phyloP scores from a whole-genome alignment of 2,888 invertebrate genomes.

The Lomographa bimaculata region DNA sequence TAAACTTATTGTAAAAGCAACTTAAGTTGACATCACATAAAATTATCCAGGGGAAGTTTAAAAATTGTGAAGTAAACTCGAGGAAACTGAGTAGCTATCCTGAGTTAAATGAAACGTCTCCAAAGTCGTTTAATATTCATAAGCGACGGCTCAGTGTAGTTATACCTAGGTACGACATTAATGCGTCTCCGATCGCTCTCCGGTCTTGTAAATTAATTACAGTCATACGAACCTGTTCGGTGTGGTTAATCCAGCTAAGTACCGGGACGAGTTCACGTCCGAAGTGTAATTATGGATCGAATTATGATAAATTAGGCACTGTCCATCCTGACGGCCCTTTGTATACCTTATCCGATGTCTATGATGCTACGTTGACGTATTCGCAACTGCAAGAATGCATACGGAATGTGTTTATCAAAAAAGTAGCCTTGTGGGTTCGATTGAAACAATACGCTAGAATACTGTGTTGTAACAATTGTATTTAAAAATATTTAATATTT shows the following conservation, averaged over 20 bases:
- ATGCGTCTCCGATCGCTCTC: constrained; percentile 9
- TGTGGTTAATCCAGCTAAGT: constrained; percentile 7
- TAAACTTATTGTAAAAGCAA: too few species aligned
- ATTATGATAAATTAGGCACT: constrained; percentile 20
- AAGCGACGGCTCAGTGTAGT: constrained; percentile 3
- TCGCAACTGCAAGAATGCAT: constrained; percentile 47
- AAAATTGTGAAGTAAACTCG: too few species aligned
- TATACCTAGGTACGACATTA: constrained; percentile 7
- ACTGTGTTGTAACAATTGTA: too few species aligned
- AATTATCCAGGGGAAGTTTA: too few species aligned
- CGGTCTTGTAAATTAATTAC: constrained; percentile 23
- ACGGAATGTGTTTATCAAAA: constrained; percentile 54
- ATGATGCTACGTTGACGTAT: constrained; percentile 41
- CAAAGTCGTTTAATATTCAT: constrained; percentile 13
- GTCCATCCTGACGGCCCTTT: constrained; percentile 7
- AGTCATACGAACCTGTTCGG: constrained; percentile 20
- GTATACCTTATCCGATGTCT: constrained; percentile 42
- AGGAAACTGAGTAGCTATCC: too few species aligned
- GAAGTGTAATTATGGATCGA: constrained; percentile 11
- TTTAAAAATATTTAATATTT: too few species aligned
- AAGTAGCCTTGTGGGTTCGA: constrained; percentile 36
- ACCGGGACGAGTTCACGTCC: constrained; percentile 1
- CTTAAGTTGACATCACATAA: too few species aligned
- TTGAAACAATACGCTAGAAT: too few species aligned
- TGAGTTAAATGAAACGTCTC: constrained; percentile 8